phyloP scores from a whole-genome alignment of 2,888 invertebrate species.

The Noctua comes region DNA sequence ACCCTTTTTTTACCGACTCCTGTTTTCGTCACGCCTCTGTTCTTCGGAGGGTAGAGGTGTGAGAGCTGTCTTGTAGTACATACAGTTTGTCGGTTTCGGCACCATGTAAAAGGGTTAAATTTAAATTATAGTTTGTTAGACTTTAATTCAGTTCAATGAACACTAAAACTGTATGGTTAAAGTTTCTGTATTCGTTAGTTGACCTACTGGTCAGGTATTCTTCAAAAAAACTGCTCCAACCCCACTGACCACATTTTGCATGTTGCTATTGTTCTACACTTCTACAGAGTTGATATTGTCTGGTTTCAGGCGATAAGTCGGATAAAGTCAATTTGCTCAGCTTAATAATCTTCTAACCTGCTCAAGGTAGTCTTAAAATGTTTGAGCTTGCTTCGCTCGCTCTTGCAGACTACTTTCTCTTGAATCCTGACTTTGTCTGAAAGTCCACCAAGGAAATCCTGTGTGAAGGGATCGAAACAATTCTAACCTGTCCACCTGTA shows the following conservation, averaged over 20 bases:
- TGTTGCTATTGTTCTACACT: neutral
- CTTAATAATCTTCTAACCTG: too few species aligned
- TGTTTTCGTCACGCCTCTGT: slow-evolving; percentile 28
- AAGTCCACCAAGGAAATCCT: too few species aligned
- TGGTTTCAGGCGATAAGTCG: neutral
- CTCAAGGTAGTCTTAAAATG: too few species aligned
- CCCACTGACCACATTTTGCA: neutral
- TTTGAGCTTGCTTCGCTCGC: too few species aligned
- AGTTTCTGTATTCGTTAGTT: neutral
- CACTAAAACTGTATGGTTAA: neutral
- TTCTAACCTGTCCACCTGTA: too few species aligned
- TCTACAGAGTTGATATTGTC: neutral
- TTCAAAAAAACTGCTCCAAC: neutral
- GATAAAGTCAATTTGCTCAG: neutral
- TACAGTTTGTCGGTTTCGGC: slow-evolving; percentile 18
- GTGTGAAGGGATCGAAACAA: too few species aligned
- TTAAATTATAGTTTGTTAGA: neutral
- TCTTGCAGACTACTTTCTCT: too few species aligned
- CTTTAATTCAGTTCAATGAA: neutral
- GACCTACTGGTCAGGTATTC: neutral
- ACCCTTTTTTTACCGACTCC: slow-evolving; percentile 19
- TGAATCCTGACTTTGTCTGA: too few species aligned
- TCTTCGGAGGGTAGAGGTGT: slow-evolving; percentile 13
- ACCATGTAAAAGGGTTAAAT: neutral
- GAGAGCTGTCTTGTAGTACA: slow-evolving; percentile 6